Evolutionary conservation across 1,140 invertebrate species (phyloP).

Genomic region (Portunus trituberculatus): DNA sequence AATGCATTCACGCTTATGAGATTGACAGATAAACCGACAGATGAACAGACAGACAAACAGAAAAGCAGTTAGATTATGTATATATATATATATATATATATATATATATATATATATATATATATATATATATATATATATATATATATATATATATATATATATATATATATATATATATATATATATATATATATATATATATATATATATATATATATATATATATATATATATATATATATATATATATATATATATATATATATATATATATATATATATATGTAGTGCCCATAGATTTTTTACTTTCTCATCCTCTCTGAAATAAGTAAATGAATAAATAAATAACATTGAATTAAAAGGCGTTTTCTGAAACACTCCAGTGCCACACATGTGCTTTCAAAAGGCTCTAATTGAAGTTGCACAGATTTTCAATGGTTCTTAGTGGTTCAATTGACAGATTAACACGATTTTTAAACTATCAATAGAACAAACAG

Average conservation of each 20-base stretch:
- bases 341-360: too few species aligned
- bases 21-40: not conserved
- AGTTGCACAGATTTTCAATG: too few species aligned
- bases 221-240: conserved; percentile 54
- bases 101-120: conserved; percentile 50
- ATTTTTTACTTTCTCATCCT: too few species aligned
- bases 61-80: not conserved
- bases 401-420: too few species aligned
- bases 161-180: conserved; percentile 50
- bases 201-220: conserved; percentile 47
- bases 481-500: too few species aligned
- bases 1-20: not conserved
- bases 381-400: too few species aligned
- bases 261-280: conserved; percentile 51
- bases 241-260: conserved; percentile 50
- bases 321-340: too few species aligned
- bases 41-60: not conserved
- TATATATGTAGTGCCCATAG: conserved; percentile 24
- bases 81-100: conserved; percentile 57
- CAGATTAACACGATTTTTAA: too few species aligned
- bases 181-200: conserved; percentile 56
- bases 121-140: conserved; percentile 52
- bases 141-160: conserved; percentile 52
- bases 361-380: too few species aligned
- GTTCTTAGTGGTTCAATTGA: too few species aligned